These are phyloP conservation scores for Scolopax bukidnonensis DNA, from an alignment of 2,797 vertebrate genomes.

Conservation along the genomic window DNA sequence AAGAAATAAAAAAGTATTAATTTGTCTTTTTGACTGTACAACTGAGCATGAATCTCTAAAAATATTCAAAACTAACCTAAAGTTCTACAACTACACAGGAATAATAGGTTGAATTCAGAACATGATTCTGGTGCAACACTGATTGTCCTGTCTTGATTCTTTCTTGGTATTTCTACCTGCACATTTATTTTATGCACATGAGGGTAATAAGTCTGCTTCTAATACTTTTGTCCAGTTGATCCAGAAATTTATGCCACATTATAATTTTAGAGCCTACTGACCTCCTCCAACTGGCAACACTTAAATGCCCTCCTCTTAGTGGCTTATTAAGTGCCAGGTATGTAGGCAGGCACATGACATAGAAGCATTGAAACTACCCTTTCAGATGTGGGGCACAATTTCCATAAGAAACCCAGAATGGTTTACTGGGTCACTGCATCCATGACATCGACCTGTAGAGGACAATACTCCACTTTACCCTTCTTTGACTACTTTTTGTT, in stretches of 20 bases:
- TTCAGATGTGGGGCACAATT: neutral
- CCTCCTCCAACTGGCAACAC: neutral
- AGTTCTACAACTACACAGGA: neutral
- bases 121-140: neutral
- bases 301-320: neutral
- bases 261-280: neutral
- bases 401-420: neutral
- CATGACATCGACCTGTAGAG: neutral
- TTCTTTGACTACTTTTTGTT: neutral
- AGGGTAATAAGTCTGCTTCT: accelerated
- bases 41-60: neutral
- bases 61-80: neutral
- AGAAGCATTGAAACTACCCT: neutral
- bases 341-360: neutral
- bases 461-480: neutral
- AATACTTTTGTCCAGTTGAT: neutral
- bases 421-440: neutral
- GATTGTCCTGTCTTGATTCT: neutral
- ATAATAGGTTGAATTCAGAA: neutral
- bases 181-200: neutral
- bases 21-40: neutral
- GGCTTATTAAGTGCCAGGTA: neutral
- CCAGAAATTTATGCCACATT: neutral
- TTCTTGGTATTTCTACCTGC: neutral
- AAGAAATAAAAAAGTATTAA: neutral